Base-by-base conservation (phyloP, 2,113 vertebrate species). In the Carassius carassius region DNA sequence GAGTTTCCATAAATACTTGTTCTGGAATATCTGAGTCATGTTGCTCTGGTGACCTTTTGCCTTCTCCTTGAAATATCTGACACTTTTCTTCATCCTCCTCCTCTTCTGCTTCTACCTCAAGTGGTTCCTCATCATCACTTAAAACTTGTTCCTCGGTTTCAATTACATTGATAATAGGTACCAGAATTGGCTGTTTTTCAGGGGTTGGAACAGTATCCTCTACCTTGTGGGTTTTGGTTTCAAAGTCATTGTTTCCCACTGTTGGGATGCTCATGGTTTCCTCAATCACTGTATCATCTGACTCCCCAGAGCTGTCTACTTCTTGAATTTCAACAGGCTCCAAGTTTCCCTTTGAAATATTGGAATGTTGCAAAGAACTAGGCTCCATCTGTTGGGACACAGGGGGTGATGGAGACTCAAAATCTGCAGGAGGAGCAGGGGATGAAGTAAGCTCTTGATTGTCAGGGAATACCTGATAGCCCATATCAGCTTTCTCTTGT, bases 231-330 rank as follows among this genome's bases (percentile, higher is more conserved):
- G 37, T 1, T 81, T 56, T 62, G 81, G 76, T 41, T 3, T 84
- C 84, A 75, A 78, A 67, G 37, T 78, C 79, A 25, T 87, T 0
- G 29, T 78, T 9, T 32, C 78, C 29, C 41, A 56, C 32, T 35
- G 85, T 37, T n/a, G 84, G 44, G 58, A 74, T 76, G 21, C 62
- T 51, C 0, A 87, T 67, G 16, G 90, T 81, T n/a, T 96, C 96
- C 89, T 96, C 96, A 87, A 96, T 96, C 9, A 97, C 95, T 0
- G 96, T 97, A 85, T 97, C 96, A n/a, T 97, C 96, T 0, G 96
- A 97, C 23, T 97, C 96, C 14, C 95, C 96, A 32, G 96, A 98
- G 87, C 96, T 97, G 72, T 96, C 96, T 1, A 89, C 92, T 73
- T 97, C 96, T 13, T 86, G 84, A n/a, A 78, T 85, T 86, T 95